Evolutionary conservation across 2,888 invertebrate species (phyloP).

Genomic region (Sialis fuliginosa): DNA sequence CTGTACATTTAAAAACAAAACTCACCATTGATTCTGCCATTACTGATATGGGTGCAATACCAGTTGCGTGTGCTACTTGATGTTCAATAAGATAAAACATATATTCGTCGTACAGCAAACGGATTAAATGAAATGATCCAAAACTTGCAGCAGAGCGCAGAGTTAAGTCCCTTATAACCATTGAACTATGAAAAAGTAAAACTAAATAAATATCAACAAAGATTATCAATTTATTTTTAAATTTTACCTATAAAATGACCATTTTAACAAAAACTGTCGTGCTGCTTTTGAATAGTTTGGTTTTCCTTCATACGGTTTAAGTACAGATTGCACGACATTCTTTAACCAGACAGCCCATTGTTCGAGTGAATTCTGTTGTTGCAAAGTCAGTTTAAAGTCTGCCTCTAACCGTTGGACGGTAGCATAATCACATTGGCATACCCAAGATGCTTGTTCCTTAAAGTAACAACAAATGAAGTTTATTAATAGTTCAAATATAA

Average conservation of each 20-base stretch:
- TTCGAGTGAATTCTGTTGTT: conserved; percentile 84
- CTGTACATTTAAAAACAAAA: conserved; percentile 7
- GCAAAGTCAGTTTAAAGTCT: conserved; percentile 82
- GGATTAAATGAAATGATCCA: conserved; percentile 95
- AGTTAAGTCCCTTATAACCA: conserved; percentile 94
- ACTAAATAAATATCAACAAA: neutral
- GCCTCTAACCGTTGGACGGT: conserved; percentile 69
- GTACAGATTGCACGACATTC: conserved; percentile 73
- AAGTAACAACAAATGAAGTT: conserved; percentile 4
- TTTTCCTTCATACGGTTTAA: conserved; percentile 75
- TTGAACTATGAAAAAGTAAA: conserved; percentile 44
- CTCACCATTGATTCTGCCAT: conserved; percentile 52
- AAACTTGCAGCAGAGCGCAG: conserved; percentile 93
- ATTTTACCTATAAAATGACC: conserved; percentile 86
- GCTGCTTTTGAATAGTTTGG: conserved; percentile 71
- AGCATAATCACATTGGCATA: conserved; percentile 83
- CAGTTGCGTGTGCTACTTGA: conserved; percentile 79
- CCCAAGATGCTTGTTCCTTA: conserved; percentile 78
- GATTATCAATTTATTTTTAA: neutral
- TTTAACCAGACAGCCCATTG: conserved; percentile 98
- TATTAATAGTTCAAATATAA: conserved; percentile 4
- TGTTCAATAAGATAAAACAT: conserved; percentile 98
- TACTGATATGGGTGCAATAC: conserved; percentile 87
- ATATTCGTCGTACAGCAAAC: conserved; percentile 95
- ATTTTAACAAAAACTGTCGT: conserved; percentile 87